phyloP scores from a whole-genome alignment of 2,797 vertebrate genomes.

The Alectoris magna region DNA sequence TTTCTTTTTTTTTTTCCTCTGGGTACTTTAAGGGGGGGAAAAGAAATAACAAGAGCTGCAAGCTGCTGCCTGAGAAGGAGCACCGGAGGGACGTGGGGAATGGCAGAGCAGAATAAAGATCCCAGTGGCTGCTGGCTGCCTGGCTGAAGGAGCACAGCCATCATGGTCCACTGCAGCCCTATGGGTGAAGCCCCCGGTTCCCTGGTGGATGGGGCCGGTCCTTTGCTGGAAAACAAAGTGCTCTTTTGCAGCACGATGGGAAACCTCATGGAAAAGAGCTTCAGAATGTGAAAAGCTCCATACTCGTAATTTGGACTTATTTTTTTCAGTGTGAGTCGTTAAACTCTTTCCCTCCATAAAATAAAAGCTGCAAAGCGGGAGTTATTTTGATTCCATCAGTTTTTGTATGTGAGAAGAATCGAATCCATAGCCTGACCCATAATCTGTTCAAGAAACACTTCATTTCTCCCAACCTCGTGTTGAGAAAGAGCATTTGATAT shows the following conservation, averaged over 20 bases:
- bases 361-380: not conserved
- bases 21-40: not conserved
- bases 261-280: not conserved
- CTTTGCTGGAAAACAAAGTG: not conserved
- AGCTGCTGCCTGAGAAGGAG: not conserved
- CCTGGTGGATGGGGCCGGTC: not conserved
- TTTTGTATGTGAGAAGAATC: not conserved
- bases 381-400: not conserved
- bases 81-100: accelerated
- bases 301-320: too few species aligned
- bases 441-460: not conserved
- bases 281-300: not conserved
- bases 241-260: not conserved
- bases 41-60: not conserved
- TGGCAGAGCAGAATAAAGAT: not conserved
- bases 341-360: too few species aligned
- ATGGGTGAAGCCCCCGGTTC: not conserved
- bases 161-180: not conserved
- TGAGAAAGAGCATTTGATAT: not conserved
- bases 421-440: not conserved
- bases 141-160: not conserved
- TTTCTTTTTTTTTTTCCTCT: not conserved
- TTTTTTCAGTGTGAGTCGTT: not conserved
- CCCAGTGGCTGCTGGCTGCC: not conserved
- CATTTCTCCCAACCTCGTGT: accelerated